Conservation (phyloP, 1,140 invertebrate genomes). For the Platyura marginata region DNA sequence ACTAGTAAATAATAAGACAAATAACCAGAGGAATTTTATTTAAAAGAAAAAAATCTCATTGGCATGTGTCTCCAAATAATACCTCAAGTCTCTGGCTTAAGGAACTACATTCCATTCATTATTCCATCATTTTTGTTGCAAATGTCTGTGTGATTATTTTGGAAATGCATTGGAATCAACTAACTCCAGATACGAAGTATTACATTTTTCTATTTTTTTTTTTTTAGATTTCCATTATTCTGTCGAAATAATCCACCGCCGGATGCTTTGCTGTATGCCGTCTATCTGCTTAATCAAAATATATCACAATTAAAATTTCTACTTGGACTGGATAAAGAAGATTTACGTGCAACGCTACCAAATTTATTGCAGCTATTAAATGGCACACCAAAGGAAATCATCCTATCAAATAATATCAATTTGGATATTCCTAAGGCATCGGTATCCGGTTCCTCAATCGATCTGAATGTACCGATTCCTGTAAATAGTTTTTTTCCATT, state of each 20-base stretch:
- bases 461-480: not conserved
- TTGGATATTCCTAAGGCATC: not conserved
- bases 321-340: constrained; percentile 44
- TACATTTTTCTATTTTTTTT: constrained; percentile 6
- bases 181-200: no score
- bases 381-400: not conserved
- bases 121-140: no score
- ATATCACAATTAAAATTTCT: constrained; percentile 64
- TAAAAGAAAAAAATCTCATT: no score
- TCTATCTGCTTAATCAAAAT: constrained; percentile 77
- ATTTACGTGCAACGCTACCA: constrained; percentile 51
- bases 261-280: constrained; percentile 59
- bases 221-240: constrained; percentile 58
- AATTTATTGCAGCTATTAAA: constrained; percentile 46
- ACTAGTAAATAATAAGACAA: no score
- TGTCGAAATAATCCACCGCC: constrained; percentile 40
- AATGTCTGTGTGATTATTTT: no score
- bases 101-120: no score
- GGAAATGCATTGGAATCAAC: no score
- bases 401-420: not conserved
- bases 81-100: no score
- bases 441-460: not conserved
- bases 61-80: no score
- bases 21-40: no score
- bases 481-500: not conserved